These are phyloP conservation scores for Lordiphosa andalusiaca DNA, from an alignment of 2,888 invertebrate genomes.

Conservation along the genomic window DNA sequence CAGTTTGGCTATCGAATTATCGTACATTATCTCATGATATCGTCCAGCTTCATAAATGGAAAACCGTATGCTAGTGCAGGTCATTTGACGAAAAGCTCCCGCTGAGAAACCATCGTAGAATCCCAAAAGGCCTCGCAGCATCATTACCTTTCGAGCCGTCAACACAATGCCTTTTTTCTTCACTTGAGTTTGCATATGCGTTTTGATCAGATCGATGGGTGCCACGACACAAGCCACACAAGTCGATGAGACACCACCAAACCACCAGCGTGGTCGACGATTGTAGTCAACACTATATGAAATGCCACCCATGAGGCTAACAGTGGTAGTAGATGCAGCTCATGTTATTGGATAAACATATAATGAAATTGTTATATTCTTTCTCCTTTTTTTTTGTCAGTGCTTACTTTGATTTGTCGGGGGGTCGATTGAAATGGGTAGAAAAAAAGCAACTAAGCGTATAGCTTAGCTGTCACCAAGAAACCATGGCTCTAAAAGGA, in stretches of 20 bases:
- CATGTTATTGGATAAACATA: too few species aligned
- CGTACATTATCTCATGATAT: conserved; percentile 8
- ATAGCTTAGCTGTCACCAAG: too few species aligned
- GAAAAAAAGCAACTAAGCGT: too few species aligned
- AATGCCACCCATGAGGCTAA: too few species aligned
- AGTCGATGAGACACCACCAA: conserved; percentile 46
- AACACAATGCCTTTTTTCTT: conserved; percentile 11
- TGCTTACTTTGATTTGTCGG: too few species aligned
- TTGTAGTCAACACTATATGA: too few species aligned
- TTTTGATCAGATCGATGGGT: conserved; percentile 47
- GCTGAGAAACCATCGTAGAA: conserved; percentile 54
- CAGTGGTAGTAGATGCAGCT: too few species aligned
- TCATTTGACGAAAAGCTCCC: conserved; percentile 37
- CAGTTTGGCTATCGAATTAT: conserved; percentile 24
- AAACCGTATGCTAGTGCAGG: conserved; percentile 42
- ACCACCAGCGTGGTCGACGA: conserved; percentile 52
- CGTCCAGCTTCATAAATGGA: conserved; percentile 36
- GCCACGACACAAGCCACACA: conserved; percentile 37
- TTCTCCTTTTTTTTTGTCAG: too few species aligned
- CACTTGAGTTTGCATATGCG: conserved; percentile 50
- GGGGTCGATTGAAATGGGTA: too few species aligned
- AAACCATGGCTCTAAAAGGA: too few species aligned
- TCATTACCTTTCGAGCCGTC: conserved; percentile 26
- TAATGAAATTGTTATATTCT: too few species aligned
- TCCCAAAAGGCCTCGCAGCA: conserved; percentile 25